Evolutionary conservation across 2,113 vertebrate species (phyloP).

Genomic region (Polypterus bichir): DNA sequence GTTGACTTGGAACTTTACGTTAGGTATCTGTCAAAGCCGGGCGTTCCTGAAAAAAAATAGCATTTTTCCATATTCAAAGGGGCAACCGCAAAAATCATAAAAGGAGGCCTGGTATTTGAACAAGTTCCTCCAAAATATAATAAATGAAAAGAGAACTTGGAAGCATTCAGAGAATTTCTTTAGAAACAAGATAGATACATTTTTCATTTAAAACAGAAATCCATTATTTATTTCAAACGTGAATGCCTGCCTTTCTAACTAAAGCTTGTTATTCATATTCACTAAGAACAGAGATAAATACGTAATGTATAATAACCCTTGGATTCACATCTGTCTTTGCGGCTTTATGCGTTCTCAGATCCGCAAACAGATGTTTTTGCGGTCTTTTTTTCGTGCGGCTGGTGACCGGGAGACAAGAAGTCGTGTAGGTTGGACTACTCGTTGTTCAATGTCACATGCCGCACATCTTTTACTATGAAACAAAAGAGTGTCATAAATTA

Average conservation of each 20-base stretch:
- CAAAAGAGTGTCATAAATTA: constrained; percentile 41
- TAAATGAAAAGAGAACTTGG: neutral
- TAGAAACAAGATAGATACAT: constrained; percentile 7
- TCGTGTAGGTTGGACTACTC: constrained; percentile 55
- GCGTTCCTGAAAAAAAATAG: no score
- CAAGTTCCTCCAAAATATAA: no score
- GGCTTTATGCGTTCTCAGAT: constrained; percentile 52
- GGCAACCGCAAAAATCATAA: no score
- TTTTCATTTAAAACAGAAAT: constrained; percentile 4
- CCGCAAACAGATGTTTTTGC: constrained; percentile 58
- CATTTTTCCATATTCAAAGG: no score
- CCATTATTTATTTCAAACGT: constrained; percentile 22
- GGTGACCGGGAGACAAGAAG: constrained; percentile 51
- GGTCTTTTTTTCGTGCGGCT: constrained; percentile 53
- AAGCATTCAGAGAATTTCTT: neutral
- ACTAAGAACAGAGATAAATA: constrained; percentile 57
- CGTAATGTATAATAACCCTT: constrained; percentile 46
- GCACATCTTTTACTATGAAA: constrained; percentile 47
- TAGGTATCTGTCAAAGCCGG: no score
- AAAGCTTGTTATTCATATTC: constrained; percentile 53
- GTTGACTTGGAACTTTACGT: no score
- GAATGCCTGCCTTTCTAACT: constrained; percentile 28
- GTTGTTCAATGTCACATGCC: constrained; percentile 44
- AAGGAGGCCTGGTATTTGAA: no score
- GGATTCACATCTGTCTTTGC: constrained; percentile 63